Base-by-base conservation (phyloP, 2,888 invertebrate genomes). In the Notodonta ziczac region DNA sequence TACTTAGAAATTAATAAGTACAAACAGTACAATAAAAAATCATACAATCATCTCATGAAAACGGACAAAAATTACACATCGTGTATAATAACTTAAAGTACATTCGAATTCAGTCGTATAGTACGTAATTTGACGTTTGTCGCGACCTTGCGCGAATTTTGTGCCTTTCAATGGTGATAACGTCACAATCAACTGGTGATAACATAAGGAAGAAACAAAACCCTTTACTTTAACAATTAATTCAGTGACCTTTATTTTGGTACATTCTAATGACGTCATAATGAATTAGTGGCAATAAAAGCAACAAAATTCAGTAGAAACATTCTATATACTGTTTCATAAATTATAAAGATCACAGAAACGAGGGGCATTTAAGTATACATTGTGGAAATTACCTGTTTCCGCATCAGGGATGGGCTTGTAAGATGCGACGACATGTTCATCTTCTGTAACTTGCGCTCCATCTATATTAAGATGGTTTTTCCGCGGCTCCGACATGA, bases 401-500 rank as follows among this genome's bases (percentile, higher is more conserved):
- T 95, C 95, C 72, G 91, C 82, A 76, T 95, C 95, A 65, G 95
- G 94, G 73, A 95, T 92, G 54, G 93, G 90, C 82, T 94, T 95
- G 82, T 95, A 95, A 24, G 24, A 24, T 48, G 94, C 84, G 54
- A 88, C 83, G 68, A 88, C 87, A 76, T 89, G 89, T 62, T 94
- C 94, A 72, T 92, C 94, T 67, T 92, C 91, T 76, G 92, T 94
- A 87, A 90, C 86, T 76, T 90, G 90, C 72, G 85, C 91, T 72
- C 91, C 92, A 84, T 93, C 91, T 82, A 90, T 89, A 65, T 82
- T 75, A 70, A 89, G 88, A 84, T 89, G 90, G 70, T 89, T 91
- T 81, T 90, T 91, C 72, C 88, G 86, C 65, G 91, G 70, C 74
- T 93, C 91, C 69, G 92, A 85, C 93, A 93, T 93, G 81, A 78